These are phyloP conservation scores for Pammene fasciana DNA, from an alignment of 2,888 invertebrate species.

Conservation along the genomic window DNA sequence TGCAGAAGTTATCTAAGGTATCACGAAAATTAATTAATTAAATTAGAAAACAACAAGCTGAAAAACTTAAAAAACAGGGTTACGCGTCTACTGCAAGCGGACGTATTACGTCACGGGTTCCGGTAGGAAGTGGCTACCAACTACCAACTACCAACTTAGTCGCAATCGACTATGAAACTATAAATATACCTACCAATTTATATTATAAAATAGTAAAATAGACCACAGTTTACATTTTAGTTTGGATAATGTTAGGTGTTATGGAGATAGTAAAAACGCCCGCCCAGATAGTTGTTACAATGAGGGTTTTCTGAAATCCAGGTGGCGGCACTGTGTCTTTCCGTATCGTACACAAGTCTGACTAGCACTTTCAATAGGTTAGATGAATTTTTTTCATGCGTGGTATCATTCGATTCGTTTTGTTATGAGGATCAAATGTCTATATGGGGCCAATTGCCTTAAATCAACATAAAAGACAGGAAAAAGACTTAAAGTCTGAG, in stretches of 20 bases:
- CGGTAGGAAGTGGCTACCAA: constrained; percentile 25
- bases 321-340: no score
- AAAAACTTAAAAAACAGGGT: neutral
- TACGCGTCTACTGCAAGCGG: neutral
- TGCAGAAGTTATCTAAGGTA: no score
- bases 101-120: constrained; percentile 2
- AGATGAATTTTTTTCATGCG: no score
- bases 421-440: no score
- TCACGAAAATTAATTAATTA: neutral
- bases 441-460: no score
- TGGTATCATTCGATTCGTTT: no score
- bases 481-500: no score
- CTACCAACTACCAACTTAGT: constrained; percentile 17
- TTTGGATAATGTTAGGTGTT: neutral
- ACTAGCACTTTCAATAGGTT: no score
- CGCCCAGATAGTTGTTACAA: neutral
- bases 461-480: no score
- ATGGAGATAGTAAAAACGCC: neutral
- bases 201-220: neutral
- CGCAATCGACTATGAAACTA: neutral
- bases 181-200: neutral
- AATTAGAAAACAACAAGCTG: neutral
- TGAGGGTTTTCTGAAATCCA: no score
- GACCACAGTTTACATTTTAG: neutral
- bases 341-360: no score